phyloP scores from a whole-genome alignment of 2,888 invertebrate genomes.

The Caenorhabditis afra region DNA sequence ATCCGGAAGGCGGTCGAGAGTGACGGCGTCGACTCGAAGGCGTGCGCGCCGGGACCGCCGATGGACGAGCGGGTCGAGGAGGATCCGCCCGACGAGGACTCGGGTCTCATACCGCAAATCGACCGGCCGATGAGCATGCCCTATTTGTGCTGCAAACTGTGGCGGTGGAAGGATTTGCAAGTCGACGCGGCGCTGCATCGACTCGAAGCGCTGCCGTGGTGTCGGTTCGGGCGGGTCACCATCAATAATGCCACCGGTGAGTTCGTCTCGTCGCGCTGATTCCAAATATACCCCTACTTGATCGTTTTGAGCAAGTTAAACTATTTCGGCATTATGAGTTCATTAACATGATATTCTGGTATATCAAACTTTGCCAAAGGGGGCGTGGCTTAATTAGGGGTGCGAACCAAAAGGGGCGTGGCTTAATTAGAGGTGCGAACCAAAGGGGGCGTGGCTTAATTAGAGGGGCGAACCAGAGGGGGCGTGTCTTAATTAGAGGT shows the following conservation, averaged over 20 bases:
- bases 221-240: conserved; percentile 79
- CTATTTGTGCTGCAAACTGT: conserved; percentile 79
- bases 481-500: too few species aligned
- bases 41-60: conserved; percentile 80
- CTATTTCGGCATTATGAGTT: too few species aligned
- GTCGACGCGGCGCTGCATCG: conserved; percentile 79
- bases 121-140: conserved; percentile 80
- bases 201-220: conserved; percentile 80
- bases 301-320: too few species aligned
- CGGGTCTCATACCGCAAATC: conserved; percentile 78
- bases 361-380: too few species aligned
- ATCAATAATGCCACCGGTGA: conserved; percentile 79
- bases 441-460: too few species aligned
- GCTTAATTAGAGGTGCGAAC: too few species aligned
- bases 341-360: too few species aligned
- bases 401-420: too few species aligned
- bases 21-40: conserved; percentile 71
- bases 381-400: too few species aligned
- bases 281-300: too few species aligned
- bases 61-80: conserved; percentile 78
- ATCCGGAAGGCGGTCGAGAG: conserved; percentile 75
- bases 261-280: too few species aligned
- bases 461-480: too few species aligned
- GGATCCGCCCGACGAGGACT: conserved; percentile 73
- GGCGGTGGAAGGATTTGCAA: conserved; percentile 79